Base-by-base conservation (phyloP, 2,888 invertebrate species). In the Cremastinae sp. region DNA sequence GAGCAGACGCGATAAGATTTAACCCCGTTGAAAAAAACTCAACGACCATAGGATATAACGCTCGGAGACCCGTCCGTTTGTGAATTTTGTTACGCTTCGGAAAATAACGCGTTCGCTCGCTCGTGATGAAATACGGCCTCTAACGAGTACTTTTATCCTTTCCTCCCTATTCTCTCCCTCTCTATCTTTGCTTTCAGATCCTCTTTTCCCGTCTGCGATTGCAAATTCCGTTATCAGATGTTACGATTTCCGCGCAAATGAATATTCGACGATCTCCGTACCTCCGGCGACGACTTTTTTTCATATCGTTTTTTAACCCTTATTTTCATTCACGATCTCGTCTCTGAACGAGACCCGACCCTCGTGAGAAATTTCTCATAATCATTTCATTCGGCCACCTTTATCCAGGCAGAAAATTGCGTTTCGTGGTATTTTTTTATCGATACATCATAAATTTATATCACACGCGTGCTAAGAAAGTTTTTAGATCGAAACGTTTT, bases 21-120 rank as follows among this genome's bases (percentile, higher is more conserved):
- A 12, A 22, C 53, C 20, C 53, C 53, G 53, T 53, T 2, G 28
- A 28, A 28, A n/a, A n/a, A 28, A 28, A 28, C 28, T 28, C 28
- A 28, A 28, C 28, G 28, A 28, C 28, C n/a, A n/a, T 28, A 5
- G 28, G 5, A 28, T 41, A 5, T 12, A 41, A 41, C 41, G 2
- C 41, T 41, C 41, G 41, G 12, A 41, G 41, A 4, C 41, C 9
- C 41, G 28, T 5, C 28, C 28, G 28, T 28, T 28, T 28, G 28
- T 28, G 28, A 28, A 28, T 28, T 28, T 28, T 28, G 28, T 28
- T 28, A 28, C 28, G 28, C 28, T 28, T 28, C 28, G 28, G 28
- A 28, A 28, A 28, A 28, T 28, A 28, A 28, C 28, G 28, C 28
- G 28, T 28, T 28, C 28, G 28, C 28, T 28, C 28, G 28, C 28